Conservation (phyloP, 2,888 invertebrate genomes). For the Parasteatoda lunata region DNA sequence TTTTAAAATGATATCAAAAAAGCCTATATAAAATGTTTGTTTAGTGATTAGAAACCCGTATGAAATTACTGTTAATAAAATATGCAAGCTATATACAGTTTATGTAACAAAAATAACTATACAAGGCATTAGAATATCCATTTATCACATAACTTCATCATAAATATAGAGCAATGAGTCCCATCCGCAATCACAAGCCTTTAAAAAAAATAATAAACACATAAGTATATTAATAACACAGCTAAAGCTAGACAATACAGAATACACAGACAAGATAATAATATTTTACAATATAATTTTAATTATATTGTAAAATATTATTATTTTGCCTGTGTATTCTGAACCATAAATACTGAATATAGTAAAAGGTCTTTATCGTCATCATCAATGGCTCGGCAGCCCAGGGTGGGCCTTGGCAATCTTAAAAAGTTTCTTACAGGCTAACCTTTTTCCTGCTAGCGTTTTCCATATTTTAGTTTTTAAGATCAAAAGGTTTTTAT, state of each 20-base stretch:
- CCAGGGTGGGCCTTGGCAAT: too few relatives aligned
- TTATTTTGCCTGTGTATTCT: neutral
- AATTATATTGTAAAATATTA: neutral
- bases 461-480: neutral
- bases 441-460: too few relatives aligned
- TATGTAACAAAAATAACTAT: slow-evolving; percentile 34
- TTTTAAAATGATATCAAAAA: neutral
- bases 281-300: too few relatives aligned
- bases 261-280: too few relatives aligned
- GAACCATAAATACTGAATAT: too few relatives aligned
- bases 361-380: too few relatives aligned
- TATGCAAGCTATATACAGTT: slow-evolving; percentile 29
- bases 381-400: too few relatives aligned
- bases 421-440: too few relatives aligned
- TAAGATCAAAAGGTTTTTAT: neutral
- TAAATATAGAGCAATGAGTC: slow-evolving; percentile 56
- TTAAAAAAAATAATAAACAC: slow-evolving; percentile 5
- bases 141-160: neutral
- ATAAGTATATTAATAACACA: neutral
- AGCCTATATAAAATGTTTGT: neutral
- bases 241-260: neutral
- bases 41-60: too few relatives aligned
- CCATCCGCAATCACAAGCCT: slow-evolving; percentile 59
- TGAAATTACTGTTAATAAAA: slow-evolving; percentile 15
- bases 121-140: neutral